Evolutionary conservation across 2,888 invertebrate genomes (phyloP).

Genomic region (Agrochola lota): DNA sequence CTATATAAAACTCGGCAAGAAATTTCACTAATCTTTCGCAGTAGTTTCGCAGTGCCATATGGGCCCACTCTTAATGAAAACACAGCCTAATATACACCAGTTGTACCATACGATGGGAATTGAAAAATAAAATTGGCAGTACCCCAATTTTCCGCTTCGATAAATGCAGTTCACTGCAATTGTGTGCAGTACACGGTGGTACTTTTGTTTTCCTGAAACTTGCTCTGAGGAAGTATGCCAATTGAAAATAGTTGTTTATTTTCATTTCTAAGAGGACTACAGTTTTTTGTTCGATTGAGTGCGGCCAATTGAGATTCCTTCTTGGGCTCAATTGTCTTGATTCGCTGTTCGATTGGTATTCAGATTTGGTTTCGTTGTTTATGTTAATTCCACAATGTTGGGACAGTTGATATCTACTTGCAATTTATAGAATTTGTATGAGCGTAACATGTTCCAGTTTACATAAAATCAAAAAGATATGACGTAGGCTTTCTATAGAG

Average conservation of each 20-base stretch:
- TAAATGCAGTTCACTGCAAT: conserved; percentile 82
- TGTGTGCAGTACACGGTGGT: conserved; percentile 72
- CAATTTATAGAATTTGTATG: not conserved
- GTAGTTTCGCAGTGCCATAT: conserved; percentile 58
- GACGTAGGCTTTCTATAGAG: not conserved
- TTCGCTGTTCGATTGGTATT: conserved; percentile 30
- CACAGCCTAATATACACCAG: conserved; percentile 65
- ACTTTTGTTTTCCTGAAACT: conserved; percentile 75
- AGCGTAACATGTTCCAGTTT: not conserved
- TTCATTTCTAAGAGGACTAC: conserved; percentile 72
- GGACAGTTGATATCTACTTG: not conserved
- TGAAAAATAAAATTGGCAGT: conserved; percentile 87
- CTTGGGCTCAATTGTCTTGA: conserved; percentile 35
- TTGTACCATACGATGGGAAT: conserved; percentile 70
- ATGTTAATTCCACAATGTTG: conserved; percentile 31
- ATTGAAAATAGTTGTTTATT: conserved; percentile 80
- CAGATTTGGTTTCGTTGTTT: conserved; percentile 38
- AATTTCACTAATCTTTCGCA: conserved; percentile 62
- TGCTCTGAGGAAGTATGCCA: conserved; percentile 79
- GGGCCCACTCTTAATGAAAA: conserved; percentile 64
- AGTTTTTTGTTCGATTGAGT: conserved; percentile 65
- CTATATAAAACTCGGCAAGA: conserved; percentile 58
- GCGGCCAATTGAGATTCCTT: conserved; percentile 61
- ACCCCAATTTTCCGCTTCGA: conserved; percentile 85
- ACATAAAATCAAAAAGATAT: not conserved